Conservation (phyloP, 2,888 invertebrate species). For the Ctenicera cuprea region DNA sequence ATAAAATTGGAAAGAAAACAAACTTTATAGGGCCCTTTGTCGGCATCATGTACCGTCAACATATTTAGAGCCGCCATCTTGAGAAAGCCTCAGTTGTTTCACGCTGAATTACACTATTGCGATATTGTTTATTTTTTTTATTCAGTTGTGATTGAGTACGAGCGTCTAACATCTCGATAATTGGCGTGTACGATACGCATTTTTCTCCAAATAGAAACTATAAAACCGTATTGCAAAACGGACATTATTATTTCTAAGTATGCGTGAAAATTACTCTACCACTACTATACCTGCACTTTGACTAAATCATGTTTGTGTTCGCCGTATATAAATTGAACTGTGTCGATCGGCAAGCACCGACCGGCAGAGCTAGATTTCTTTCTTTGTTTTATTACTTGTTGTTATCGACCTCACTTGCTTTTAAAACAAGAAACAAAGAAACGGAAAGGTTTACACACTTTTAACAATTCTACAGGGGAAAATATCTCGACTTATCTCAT, state of each 20-base stretch:
- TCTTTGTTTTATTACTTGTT: slow-evolving; percentile 20
- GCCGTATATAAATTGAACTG: slow-evolving; percentile 28
- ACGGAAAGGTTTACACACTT: too few species aligned
- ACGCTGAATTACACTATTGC: slow-evolving; percentile 47
- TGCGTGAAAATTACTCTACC: slow-evolving; percentile 5
- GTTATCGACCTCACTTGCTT: slow-evolving; percentile 6
- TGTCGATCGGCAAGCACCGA: slow-evolving; percentile 2
- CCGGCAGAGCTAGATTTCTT: neutral
- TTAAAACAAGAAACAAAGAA: neutral
- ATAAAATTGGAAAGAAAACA: slow-evolving; percentile 51
- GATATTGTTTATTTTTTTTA: slow-evolving; percentile 52
- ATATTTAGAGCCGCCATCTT: slow-evolving; percentile 49
- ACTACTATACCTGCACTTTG: neutral
- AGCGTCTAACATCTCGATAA: slow-evolving; percentile 45
- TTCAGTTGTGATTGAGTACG: slow-evolving; percentile 52
- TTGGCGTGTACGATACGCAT: slow-evolving; percentile 34
- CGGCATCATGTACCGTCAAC: slow-evolving; percentile 42
- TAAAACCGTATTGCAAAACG: slow-evolving; percentile 14
- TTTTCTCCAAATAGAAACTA: slow-evolving; percentile 29
- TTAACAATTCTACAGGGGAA: too few species aligned
- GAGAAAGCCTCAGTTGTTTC: slow-evolving; percentile 50
- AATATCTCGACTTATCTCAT: too few species aligned
- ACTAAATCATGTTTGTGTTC: slow-evolving; percentile 29
- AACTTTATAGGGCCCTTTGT: slow-evolving; percentile 46
- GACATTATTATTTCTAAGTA: slow-evolving; percentile 18